Percentiles rank a stretch among this genome's conserved stretches.
Evolutionary conservation across 2,797 vertebrate genomes (phyloP).

Genomic region (Masticophis lateralis): DNA sequence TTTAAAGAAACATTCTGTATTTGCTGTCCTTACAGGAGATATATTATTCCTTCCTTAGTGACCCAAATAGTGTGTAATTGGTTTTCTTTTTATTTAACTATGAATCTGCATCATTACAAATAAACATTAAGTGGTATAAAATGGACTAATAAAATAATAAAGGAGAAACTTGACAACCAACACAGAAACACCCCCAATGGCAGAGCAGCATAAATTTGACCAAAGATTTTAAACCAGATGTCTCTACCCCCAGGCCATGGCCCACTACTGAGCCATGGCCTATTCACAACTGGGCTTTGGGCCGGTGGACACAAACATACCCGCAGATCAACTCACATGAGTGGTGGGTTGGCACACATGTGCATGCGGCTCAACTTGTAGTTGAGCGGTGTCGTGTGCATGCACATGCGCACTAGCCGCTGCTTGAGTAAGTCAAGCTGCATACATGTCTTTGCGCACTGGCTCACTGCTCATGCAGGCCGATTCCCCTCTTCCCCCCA

Average conservation of each 20-base stretch:
- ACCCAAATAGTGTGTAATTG: constrained; percentile 38
- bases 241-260: background rate
- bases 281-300: background rate
- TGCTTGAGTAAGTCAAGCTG: no score
- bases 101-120: background rate
- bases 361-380: no score
- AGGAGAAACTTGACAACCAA: background rate
- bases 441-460: no score
- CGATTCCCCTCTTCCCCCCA: background rate
- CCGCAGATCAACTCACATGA: fast-evolving
- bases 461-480: no score
- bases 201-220: background rate
- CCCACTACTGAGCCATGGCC: background rate
- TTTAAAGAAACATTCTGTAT: constrained; percentile 26
- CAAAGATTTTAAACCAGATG: background rate
- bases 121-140: background rate
- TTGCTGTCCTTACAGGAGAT: constrained; percentile 51
- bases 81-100: background rate
- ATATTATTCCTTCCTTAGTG: constrained; percentile 65
- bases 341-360: no score
- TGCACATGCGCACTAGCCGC: no score
- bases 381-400: no score
- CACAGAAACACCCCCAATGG: background rate
- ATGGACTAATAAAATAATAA: background rate
- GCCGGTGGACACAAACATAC: background rate